These are phyloP conservation scores for Podarcis lilfordi DNA, from an alignment of 2,797 vertebrate genomes.

Conservation along the genomic window DNA sequence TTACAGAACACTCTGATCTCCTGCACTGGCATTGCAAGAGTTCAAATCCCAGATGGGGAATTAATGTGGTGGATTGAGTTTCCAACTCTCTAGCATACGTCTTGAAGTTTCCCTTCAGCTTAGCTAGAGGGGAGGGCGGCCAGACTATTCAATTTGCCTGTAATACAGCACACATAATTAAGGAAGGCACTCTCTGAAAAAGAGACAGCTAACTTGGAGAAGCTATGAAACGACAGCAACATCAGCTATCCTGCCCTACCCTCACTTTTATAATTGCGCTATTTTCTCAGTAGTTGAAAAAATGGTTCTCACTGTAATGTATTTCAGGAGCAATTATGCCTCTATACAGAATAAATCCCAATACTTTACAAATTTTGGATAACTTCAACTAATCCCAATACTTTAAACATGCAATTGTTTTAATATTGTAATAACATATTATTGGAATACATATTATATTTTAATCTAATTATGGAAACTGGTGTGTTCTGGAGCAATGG, in stretches of 20 bases:
- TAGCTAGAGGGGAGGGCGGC: slow-evolving; percentile 54
- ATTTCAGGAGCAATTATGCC: slow-evolving; percentile 52
- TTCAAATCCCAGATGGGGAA: slow-evolving; percentile 78
- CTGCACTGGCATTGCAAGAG: slow-evolving; percentile 68
- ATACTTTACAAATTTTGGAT: slow-evolving; percentile 43
- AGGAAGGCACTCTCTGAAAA: slow-evolving; percentile 3
- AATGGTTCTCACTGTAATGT: slow-evolving; percentile 57
- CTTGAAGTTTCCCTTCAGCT: slow-evolving; percentile 63
- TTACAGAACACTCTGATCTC: slow-evolving; percentile 74
- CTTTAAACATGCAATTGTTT: slow-evolving; percentile 27
- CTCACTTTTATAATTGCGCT: slow-evolving; percentile 47
- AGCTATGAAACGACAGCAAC: slow-evolving; percentile 43
- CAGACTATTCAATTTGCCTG: slow-evolving; percentile 54
- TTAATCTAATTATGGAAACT: slow-evolving; percentile 31
- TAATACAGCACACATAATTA: slow-evolving; percentile 53
- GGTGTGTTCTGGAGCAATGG: slow-evolving; percentile 1
- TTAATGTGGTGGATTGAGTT: slow-evolving; percentile 74
- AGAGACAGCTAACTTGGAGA: slow-evolving; percentile 42
- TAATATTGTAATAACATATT: background rate
- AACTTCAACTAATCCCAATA: slow-evolving; percentile 46
- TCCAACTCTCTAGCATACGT: slow-evolving; percentile 65
- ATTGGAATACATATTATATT: background rate
- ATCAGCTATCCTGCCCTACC: slow-evolving; percentile 29
- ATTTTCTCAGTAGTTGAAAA: slow-evolving; percentile 53
- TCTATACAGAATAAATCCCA: slow-evolving; percentile 38